Base-by-base conservation (phyloP, 1,140 invertebrate genomes). In the Drosophila burlai region DNA sequence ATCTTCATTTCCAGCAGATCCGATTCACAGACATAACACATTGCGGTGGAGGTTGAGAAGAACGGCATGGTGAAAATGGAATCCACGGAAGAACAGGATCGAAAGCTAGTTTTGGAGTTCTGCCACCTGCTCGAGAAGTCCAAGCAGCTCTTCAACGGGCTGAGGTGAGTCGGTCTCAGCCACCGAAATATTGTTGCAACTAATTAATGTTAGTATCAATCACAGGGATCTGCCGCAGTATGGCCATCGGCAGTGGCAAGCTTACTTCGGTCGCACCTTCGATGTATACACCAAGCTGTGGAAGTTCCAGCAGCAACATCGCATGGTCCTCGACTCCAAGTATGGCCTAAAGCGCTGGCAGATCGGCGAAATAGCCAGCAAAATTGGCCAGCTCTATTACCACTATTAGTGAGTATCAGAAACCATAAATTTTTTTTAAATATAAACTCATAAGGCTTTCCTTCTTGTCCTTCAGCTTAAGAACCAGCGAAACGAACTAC, bases 351-450 rank as follows among this genome's bases (percentile, higher is more conserved):
- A 99, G 90, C 94, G 98, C 78, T 99, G 98, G 98, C 98, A 99
- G 94, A 99, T 99, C 84, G 98, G 98, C 55, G 98, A 99, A 94
- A 99, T 99, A 74, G 98, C 98, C 15, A 99, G 98, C 13, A 99
- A 99, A 95, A 99, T 99, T 93, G 98, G 98, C 73, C 98, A 99
- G 94, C 96, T 99, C 21, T 99, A 99, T 94, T 99, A 99, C 93
- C 98, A 99, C 94, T 99, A 99, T 93, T 99, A 99, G 97, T 98
- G 94, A 96, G 34, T 36, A 36, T 34, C 31, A 0, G 9, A 34
- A 34, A 4, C 0, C 4, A 36, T 36, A 36, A 4, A 36, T 0
- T 13, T 4, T 11, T 4, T 0, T 1, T 1, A 36, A 36, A 36
- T 36, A 11, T 13, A 36, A 11, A 4, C 11, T 36, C 1, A 36